Evolutionary conservation across 2,113 vertebrate genomes (phyloP), one percentile per base, ranked within the genome.

Genomic region (Tonatia bakeri): DNA sequence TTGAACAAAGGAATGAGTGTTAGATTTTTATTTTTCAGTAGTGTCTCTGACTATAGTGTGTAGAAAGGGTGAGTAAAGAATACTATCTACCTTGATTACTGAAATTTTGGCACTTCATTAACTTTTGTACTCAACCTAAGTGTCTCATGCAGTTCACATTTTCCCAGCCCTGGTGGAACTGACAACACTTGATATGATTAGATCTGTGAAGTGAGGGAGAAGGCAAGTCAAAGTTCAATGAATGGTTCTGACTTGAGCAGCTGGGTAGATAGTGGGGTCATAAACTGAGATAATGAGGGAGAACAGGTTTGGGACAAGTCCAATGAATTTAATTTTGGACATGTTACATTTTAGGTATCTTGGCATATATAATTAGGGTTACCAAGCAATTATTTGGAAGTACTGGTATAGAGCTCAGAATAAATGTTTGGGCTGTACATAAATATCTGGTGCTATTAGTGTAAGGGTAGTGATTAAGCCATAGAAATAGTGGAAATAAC

Each of bases 291-390:
- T 24, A 56, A 38, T 69, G n/a, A 77, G 15, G 33, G 8, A 91
- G n/a, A 93, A 26, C 10, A 80, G 28, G 20, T 67, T 86, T 94
- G 76, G 36, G 33, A 15, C 56, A 88, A 73, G 77, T 72, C 12
- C 80, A 86, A 61, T 93, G 17, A 52, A 86, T 85, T 96, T 69
- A 36, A 19, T 93, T 96, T 94, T 7, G 76, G n/a, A 65, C 15
- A 65, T 56, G 11, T 86, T 94, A 70, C 54, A 85, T 91, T 91
- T 92, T 73, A 73, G 47, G 33, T 85, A 54, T 83, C 19, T 80
- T 65, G 52, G 17, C 72, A 65, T 2, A 88, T 83, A 31, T 88
- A 93, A 79, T 79, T 73, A 15, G 4, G 72, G 64, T 73, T 93
- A 82, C 12, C 50, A 81, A 84, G 72, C 54, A 19, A 4, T 75